Percentiles rank a stretch among this genome's conserved stretches.
These are phyloP conservation scores for Thalpophila matura DNA, from an alignment of 2,888 invertebrate species.

Conservation along the genomic window DNA sequence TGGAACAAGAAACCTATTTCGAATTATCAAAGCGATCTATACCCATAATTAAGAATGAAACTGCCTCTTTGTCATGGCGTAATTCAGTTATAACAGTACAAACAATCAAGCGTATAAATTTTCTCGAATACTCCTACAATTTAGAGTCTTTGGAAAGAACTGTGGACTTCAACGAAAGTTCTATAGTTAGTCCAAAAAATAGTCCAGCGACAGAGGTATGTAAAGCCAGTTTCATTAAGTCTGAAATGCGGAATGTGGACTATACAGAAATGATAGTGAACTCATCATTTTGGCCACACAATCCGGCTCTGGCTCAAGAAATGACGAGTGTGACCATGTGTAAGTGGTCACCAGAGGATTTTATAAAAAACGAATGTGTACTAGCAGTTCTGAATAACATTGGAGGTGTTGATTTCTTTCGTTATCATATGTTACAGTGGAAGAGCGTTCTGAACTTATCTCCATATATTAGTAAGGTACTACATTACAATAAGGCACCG, in stretches of 20 bases:
- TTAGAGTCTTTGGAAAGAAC: constrained; percentile 76
- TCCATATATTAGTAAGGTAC: constrained; percentile 61
- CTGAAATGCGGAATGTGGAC: constrained; percentile 73
- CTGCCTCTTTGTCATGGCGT: constrained; percentile 72
- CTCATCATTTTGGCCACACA: constrained; percentile 82
- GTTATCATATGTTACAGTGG: constrained; percentile 67
- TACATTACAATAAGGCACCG: constrained; percentile 53
- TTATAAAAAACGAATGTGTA: constrained; percentile 67
- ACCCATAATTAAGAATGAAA: constrained; percentile 73
- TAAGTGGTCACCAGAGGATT: constrained; percentile 78
- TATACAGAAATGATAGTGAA: constrained; percentile 79
- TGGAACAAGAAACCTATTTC: constrained; percentile 66
- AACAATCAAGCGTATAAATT: constrained; percentile 75
- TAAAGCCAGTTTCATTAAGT: constrained; percentile 65
- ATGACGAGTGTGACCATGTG: constrained; percentile 70
- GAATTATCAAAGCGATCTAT: constrained; percentile 76
- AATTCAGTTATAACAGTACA: constrained; percentile 73
- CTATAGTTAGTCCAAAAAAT: constrained; percentile 70
- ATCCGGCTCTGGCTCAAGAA: constrained; percentile 73
- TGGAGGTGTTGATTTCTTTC: constrained; percentile 78
- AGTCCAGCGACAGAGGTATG: constrained; percentile 76
- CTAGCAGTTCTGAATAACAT: constrained; percentile 81
- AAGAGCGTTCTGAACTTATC: constrained; percentile 72
- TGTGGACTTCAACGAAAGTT: constrained; percentile 73
- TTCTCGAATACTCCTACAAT: constrained; percentile 76